Evolutionary conservation across 2,797 vertebrate species (phyloP), one percentile per base, ranked within the genome.

Genomic region (Sparidentex hasta): DNA sequence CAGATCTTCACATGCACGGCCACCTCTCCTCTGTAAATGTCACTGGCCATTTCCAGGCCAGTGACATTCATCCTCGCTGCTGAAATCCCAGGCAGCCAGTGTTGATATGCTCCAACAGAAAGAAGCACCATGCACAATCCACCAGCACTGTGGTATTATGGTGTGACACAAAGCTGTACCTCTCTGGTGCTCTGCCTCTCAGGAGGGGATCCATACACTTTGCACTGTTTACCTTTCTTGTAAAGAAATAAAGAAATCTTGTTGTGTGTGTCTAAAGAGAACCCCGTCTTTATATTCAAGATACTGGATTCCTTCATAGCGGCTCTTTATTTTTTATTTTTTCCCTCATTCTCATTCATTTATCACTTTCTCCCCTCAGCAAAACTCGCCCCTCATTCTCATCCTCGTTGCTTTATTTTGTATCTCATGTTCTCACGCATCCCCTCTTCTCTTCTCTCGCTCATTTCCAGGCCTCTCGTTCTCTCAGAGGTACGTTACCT

Each of bases 1-100:
- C 29, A 14, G 47, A 5, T 65, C 48, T 65, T 51, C 41, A 61
- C 20, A 50, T 46, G 55, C 41, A 38, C n/a, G 27, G 7, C 52
- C n/a, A 23, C 33, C 38, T 52, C 52, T 23, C 17, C 7, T 46
- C n/a, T 59, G 58, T 76, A 81, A 90, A 90, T 90, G 83, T 84
- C 85, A 78, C 43, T 43, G 63, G 46, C 55, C 64, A 58, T 76
- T 80, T 80, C 50, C 23, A 71, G 51, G 20, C 48, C 48, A 47
- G 56, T 87, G 81, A 57, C 76, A 70, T 87, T 87, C 75, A 38
- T 38, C 38, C 65, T 50, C 63, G 62, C 11, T 38, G 16, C 65
- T 74, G 29, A 71, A 62, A 73, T 78, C 25, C 43, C 63, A 74
- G 16, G 68, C 67, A 74, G 46, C 54, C 68, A 71, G 61, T 66